phyloP scores from a whole-genome alignment of 2,113 vertebrate genomes.

The Lagopus leucura region DNA sequence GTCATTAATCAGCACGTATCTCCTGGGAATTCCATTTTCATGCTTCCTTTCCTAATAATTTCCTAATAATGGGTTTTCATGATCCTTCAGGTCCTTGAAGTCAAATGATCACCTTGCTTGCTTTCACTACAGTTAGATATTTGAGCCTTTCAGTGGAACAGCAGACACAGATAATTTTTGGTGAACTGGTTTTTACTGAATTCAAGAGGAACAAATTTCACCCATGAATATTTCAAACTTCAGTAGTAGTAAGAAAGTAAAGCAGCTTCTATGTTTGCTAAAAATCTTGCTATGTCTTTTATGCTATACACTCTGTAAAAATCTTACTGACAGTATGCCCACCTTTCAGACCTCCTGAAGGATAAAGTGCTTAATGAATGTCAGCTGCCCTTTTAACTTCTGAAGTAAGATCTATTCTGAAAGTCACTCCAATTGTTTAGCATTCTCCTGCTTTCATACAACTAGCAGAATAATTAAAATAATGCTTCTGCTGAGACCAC shows the following conservation, averaged over 20 bases:
- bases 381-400: neutral
- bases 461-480: neutral
- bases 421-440: neutral
- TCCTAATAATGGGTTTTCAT: neutral
- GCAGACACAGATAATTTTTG: neutral
- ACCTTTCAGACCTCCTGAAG: neutral
- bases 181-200: neutral
- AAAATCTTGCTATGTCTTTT: neutral
- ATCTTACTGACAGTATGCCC: neutral
- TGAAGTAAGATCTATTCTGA: neutral
- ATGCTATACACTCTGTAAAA: neutral
- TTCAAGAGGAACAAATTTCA: neutral
- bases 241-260: neutral
- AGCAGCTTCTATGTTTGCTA: neutral
- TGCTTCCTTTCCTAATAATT: neutral
- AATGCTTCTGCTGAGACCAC: neutral
- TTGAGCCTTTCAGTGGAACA: neutral
- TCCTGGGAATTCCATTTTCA: neutral
- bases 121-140: neutral
- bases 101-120: neutral
- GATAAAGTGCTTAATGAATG: neutral
- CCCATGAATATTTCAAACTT: neutral
- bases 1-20: neutral
- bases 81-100: neutral
- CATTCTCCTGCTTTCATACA: neutral